Evolutionary conservation across 2,888 invertebrate species (phyloP), one percentile per base, ranked within the genome.

Genomic region (Macaria liturata): DNA sequence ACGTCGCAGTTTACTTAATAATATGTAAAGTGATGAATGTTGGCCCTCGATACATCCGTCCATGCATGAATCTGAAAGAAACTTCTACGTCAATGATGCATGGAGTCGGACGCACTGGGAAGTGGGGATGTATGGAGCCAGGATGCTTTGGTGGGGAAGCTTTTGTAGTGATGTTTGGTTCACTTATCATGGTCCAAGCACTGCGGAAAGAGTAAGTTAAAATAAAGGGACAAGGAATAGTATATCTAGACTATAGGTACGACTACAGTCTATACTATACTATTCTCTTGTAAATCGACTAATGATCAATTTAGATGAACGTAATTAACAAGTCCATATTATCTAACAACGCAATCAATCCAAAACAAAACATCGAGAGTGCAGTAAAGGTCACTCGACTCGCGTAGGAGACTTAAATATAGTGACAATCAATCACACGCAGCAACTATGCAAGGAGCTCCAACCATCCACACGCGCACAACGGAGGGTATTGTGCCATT

Each of bases 361-460:
- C 54, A 57, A 49, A 61, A 50, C 47, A 61, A 57, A 53, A 54
- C 54, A 43, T 44, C 40, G 20, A 48, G 53, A 51, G 42, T n/a
- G 49, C 53, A 9, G 42, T 46, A 59, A 55, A 59, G 54, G 51
- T 58, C 59, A 31, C 4, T 9, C 20, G 47, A 44, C 37, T 49
- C 37, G 59, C 52, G 56, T 62, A 49, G 53, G 59, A 54, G 42
- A 45, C 52, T 60, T 56, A 56, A 58, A 60, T 46, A 59, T 57
- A 59, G 56, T 46, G 8, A 43, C 47, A 55, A 65, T 60, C 59
- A 47, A 59, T 46, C 59, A 62, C 60, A 59, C 63, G 54, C 44
- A 66, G 51, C 59, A 51, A 64, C 66, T 62, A 63, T 65, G 50
- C 48, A 53, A 43, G 60, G 61, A 9, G 55, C 53, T 59, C 34